Percentiles rank a stretch among this genome's conserved stretches.
phyloP scores from a whole-genome alignment of 1,140 invertebrate species.

The Zaprionus ghesquierei region DNA sequence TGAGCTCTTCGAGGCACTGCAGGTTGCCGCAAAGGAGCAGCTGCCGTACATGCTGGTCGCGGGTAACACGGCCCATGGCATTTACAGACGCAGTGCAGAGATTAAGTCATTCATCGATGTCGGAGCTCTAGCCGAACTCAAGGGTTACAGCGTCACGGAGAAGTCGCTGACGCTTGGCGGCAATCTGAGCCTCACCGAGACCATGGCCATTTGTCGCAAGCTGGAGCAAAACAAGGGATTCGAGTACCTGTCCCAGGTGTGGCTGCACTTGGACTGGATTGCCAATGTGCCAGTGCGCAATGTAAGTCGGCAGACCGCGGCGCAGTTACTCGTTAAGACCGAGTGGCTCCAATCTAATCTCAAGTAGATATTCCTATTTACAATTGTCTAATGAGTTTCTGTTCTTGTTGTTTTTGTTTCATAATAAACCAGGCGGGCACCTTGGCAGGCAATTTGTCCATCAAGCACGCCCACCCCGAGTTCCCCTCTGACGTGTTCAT shows the following conservation, averaged over 20 bases:
- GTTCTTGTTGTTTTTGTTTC: slow-evolving; percentile 7
- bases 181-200: slow-evolving; percentile 86
- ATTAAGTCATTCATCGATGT: slow-evolving; percentile 89
- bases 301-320: slow-evolving; percentile 75
- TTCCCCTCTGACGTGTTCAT: slow-evolving; percentile 92
- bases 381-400: slow-evolving; percentile 9
- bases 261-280: slow-evolving; percentile 86
- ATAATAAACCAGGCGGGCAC: slow-evolving; percentile 84
- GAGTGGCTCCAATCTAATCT: slow-evolving; percentile 28
- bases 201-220: slow-evolving; percentile 86
- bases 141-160: slow-evolving; percentile 57
- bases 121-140: slow-evolving; percentile 87
- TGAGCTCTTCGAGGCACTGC: slow-evolving; percentile 85
- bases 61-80: slow-evolving; percentile 85
- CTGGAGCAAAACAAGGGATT: slow-evolving; percentile 83
- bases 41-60: slow-evolving; percentile 84
- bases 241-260: slow-evolving; percentile 83
- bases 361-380: neutral
- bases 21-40: slow-evolving; percentile 79
- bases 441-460: slow-evolving; percentile 90
- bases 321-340: slow-evolving; percentile 8
- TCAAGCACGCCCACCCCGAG: slow-evolving; percentile 88
- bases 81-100: slow-evolving; percentile 84
- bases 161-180: slow-evolving; percentile 85
- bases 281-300: slow-evolving; percentile 89